Conservation (phyloP, 2,113 vertebrate species). For the Psophia crepitans region DNA sequence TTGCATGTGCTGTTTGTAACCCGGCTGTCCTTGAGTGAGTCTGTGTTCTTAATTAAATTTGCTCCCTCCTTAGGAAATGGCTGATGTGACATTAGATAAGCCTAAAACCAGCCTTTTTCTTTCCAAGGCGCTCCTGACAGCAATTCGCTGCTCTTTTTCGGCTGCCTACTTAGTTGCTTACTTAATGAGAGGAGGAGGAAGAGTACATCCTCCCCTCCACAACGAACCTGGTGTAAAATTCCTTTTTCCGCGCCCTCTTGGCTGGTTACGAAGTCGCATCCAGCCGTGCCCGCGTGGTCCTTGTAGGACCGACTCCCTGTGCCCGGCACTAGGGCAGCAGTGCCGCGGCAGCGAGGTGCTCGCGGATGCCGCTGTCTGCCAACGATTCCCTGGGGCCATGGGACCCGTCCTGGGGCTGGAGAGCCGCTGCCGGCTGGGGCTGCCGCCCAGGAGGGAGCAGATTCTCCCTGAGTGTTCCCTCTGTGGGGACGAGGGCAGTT, state of each 20-base stretch:
- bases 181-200: background rate
- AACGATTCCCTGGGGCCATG: rapidly evolving
- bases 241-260: background rate
- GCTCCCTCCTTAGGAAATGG: constrained; percentile 51
- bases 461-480: background rate
- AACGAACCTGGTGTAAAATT: background rate
- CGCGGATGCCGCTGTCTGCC: background rate
- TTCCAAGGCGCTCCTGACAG: constrained; percentile 18
- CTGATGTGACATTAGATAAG: constrained; percentile 68
- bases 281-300: rapidly evolving
- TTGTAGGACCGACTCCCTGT: background rate
- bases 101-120: background rate
- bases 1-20: constrained; percentile 1
- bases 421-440: background rate
- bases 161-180: background rate
- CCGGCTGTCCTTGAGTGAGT: constrained; percentile 44
- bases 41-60: constrained; percentile 66
- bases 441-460: background rate
- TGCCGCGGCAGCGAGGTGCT: background rate
- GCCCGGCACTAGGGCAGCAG: rapidly evolving
- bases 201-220: background rate
- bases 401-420: background rate
- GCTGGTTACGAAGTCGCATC: background rate
- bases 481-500: rapidly evolving
- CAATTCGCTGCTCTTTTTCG: background rate